Base-by-base conservation (phyloP, 2,113 vertebrate species). In the Oncorhynchus tshawytscha region DNA sequence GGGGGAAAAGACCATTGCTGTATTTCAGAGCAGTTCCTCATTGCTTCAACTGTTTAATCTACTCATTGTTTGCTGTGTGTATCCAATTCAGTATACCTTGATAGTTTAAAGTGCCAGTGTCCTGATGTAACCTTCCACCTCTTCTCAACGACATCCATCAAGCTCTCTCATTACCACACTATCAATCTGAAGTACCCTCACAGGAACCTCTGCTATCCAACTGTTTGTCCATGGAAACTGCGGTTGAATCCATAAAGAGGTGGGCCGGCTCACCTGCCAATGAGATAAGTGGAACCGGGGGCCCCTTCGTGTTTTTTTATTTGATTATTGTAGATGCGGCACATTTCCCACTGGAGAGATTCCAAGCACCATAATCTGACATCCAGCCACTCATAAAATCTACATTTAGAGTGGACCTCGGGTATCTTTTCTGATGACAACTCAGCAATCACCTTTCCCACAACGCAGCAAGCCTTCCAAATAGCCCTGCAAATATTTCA, bases 341-440 rank as follows among this genome's bases (percentile, higher is more conserved):
- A 5, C 79, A 78, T 87, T 86, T 88, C 83, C 87, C 82, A 73
- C 49, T 72, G 78, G 81, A 79, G 73, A 31, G 67, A 81, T 71
- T 79, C 76, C 73, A 74, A 76, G 72, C 74, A 72, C 81, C 80
- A 79, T 49, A 59, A 22, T 7, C 48, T 67, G 74, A 69, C 57
- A 81, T 85, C 74, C 77, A 78, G 74, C 5, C 76, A 78, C 86
- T 87, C 78, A 86, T 85, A 72, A 89, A 91, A 90, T 91, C 88
- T 90, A 86, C 89, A 91, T 93, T 91, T 91, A 88, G 70, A 89
- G 85, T 82, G 78, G 73, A 76, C 84, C 77, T 72, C 76, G 76
- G 73, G 82, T 74, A 82, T 84, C 79, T 74, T 70, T 48, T 34
- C 67, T 49, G 51, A 80, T 78, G 81, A 80, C 48, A 67, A 70